Evolutionary conservation across 1,140 invertebrate genomes (phyloP).

Genomic region (Hetaerina americana): DNA sequence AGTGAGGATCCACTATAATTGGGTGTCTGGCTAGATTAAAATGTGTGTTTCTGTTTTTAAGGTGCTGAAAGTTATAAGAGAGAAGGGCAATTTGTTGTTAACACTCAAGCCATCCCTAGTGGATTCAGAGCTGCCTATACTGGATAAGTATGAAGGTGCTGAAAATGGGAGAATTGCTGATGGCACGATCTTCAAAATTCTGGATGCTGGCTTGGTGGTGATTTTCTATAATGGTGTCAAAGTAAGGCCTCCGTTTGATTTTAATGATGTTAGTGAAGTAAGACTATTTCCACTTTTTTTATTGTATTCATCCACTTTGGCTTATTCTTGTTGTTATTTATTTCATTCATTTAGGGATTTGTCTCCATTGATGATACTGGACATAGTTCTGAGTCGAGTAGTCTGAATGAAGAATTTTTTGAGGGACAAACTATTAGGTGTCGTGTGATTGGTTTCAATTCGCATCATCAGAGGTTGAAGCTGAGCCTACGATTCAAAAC

Average conservation of each 20-base stretch:
- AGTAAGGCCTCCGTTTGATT: neutral
- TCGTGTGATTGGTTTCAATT: neutral
- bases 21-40: too few relatives aligned
- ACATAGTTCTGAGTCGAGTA: neutral
- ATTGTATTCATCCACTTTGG: neutral
- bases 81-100: neutral
- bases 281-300: neutral
- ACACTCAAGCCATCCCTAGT: slow-evolving; percentile 9
- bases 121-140: neutral
- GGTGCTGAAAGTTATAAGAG: neutral
- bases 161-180: neutral
- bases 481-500: neutral
- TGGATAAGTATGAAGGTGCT: slow-evolving; percentile 3
- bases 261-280: too few relatives aligned
- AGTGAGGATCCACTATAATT: too few relatives aligned
- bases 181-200: neutral
- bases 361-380: neutral
- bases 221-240: slow-evolving; percentile 7
- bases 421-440: neutral
- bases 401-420: neutral
- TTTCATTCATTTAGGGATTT: neutral
- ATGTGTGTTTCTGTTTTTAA: neutral
- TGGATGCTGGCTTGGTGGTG: slow-evolving; percentile 3
- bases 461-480: neutral
- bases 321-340: neutral